Base-by-base conservation (phyloP, 2,888 invertebrate species). In the Phymatocera aterrima region DNA sequence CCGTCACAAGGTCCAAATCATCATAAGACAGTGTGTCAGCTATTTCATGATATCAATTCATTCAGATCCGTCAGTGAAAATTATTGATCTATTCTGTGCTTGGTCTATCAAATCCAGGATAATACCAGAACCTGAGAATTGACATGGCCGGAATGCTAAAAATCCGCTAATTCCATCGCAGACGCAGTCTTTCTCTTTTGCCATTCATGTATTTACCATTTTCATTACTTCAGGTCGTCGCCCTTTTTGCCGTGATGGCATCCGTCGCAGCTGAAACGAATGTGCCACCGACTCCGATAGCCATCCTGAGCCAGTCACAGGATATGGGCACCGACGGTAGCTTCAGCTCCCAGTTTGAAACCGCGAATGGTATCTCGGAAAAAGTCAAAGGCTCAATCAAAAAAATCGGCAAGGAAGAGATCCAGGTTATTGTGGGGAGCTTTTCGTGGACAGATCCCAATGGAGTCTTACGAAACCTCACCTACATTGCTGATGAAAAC, bases 401-500 rank as follows among this genome's bases (percentile, higher is more conserved):
- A 43, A 75, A 57, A 24, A 15, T 57, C 57, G 75, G 34, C n/a
- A 31, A 48, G 21, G 51, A 21, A 5, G 31, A 48, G 37, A 68
- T 68, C 15, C 43, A 68, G 28, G 46, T 46, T 12, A 10, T 68
- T n/a, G 34, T 43, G 28, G 68, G 68, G 3, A 68, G 68, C 43
- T 37, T 83, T 10, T 78, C 83, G 4, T 85, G 84, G 77, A 79
- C 75, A 21, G 85, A 84, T 64, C 43, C 79, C 65, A 81, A 85
- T 15, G 85, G 84, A 5, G 80, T 77, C 18, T 78, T 78, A 3
- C 79, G 82, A 46, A 46, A 78, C 34, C 48, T 83, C 40, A 82
- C 72, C 8, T 85, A 85, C 74, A 77, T 81, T 2, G 85, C 85
- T 51, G 84, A 85, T 54, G 84, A 85, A 75, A 83, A 81, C 57